Base-by-base conservation (phyloP, 2,888 invertebrate species). In the Hermaeophaga mercurialis region DNA sequence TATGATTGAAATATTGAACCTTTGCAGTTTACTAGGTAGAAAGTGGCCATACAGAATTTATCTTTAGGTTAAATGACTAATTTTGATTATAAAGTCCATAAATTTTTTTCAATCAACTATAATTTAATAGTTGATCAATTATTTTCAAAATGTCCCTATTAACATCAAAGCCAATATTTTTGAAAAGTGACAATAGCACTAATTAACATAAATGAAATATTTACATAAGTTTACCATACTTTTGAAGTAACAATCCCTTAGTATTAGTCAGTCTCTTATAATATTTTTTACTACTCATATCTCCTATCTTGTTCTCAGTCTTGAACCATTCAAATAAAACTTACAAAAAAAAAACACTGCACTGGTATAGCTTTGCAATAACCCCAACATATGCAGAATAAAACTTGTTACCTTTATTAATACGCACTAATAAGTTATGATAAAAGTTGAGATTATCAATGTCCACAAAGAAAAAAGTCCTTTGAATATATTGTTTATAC, bases 251-350 rank as follows among this genome's bases (percentile, higher is more conserved):
- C 2, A 17, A 36, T 36, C 1, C 17, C 36, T 9, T 36, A 36
- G 15, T 15, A 17, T 9, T 36, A 36, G 9, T 36, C 36, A 36
- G 36, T 36, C 36, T 36, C 17, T 36, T 9, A n/a, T n/a, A n/a
- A n/a, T n/a, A n/a, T n/a, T n/a, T n/a, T 9, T 17, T 17, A 7
- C 36, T 5, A 31, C 3, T 12, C 6, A 15, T 15, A 36, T 5
- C 15, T 36, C 6, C 3, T 14, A 24, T 12, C 19, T 28, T 11
- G 15, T 43, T 43, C 34, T 52, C 52, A 52, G 43, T 52, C 19
- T 14, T 33, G 43, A 52, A 52, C 18, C n/a, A 24, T 52, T 52
- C 52, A 52, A 44, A 52, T 34, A 43, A 11, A 52, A 43, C 34
- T 12, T 14, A 26, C 17, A 36, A 14, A 22, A 44, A n/a, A 18